Evolutionary conservation across 23 tunicate genomes (phyloP), one percentile per base, ranked within the genome.

Genomic region (Clavelina lepadiformis): DNA sequence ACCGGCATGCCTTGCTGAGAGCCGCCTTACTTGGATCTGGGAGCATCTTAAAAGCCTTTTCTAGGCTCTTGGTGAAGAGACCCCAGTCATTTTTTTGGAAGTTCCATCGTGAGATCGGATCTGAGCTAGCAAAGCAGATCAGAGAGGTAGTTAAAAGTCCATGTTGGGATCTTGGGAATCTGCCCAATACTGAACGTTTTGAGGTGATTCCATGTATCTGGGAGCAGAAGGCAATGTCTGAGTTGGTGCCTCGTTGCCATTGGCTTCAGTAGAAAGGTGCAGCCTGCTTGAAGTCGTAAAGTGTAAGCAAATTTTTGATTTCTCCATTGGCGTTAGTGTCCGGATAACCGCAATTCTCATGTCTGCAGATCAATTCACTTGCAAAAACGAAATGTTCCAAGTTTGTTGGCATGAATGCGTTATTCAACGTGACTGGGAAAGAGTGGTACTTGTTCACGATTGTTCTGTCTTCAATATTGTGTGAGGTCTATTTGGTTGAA

Each of bases 321-420:
- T 53, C 23, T 53, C 59, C 59, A 53, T 53, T 53, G 59, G 22
- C 27, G 23, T n/a, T 53, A 5, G 20, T 8, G 59, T 53, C 21
- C 7, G 59, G 23, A n/a, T 53, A 53, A 6, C 59, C 21, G 27
- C 59, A 53, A 5, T 8, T 11, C 21, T 53, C 59, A 53, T 53
- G 59, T 11, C 21, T 11, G 23, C 59, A 53, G 21, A n/a, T 53
- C 6, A 53, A n/a, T 6, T 53, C 21, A 5, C 22, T 27, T 11
- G 59, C 5, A 8, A n/a, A 6, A n/a, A n/a, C 23, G 59, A 8
- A n/a, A 7, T 53, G 15, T 53, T 53, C 59, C 15, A 41, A 11
- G 11, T 41, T 11, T 41, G 15, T 41, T 41, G 49, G 49, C 49
- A 41, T 11, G 15, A 15, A 41, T 11, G 49, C 15, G 49, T 11